A percentile compares a stretch with the other conserved stretches of the same genome.
These are phyloP conservation scores for Thaleichthys pacificus DNA, from an alignment of 2,797 vertebrate species.

Conservation along the genomic window DNA sequence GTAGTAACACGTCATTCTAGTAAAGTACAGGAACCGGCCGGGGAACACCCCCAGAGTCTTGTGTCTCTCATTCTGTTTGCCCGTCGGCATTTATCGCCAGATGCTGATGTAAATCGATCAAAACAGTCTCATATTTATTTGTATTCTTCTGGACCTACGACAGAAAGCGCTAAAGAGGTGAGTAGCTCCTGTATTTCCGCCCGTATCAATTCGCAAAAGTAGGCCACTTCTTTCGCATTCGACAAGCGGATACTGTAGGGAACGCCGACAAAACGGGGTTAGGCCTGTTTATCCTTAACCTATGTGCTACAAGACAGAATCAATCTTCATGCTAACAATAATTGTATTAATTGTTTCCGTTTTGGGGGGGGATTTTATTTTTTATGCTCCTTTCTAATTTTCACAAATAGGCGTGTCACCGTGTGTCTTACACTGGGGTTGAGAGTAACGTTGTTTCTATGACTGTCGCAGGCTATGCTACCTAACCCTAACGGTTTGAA, in stretches of 20 bases:
- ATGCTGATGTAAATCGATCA: conserved; percentile 46
- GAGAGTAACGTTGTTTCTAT: neutral
- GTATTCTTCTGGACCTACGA: conserved; percentile 19
- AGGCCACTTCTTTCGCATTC: conserved; percentile 14
- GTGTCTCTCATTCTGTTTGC: conserved; percentile 4
- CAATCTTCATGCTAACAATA: no score
- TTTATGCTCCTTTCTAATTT: neutral
- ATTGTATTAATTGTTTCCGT: neutral
- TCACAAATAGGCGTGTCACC: neutral
- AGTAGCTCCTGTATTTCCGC: neutral
- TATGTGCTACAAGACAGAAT: neutral
- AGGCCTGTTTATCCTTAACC: neutral
- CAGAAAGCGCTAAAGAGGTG: conserved; percentile 51
- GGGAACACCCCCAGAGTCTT: conserved; percentile 34
- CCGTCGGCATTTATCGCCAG: conserved; percentile 22
- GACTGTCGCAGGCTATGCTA: neutral
- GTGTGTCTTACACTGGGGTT: neutral
- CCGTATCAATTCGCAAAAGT: neutral
- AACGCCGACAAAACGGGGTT: conserved; percentile 5
- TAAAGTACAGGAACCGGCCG: conserved; percentile 56
- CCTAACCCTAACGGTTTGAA: no score
- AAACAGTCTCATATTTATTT: conserved; percentile 11
- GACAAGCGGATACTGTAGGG: neutral
- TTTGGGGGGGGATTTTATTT: neutral
- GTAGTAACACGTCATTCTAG: conserved; percentile 76